Evolutionary conservation across 1,140 invertebrate species (phyloP).

Genomic region (Hyphantria cunea): DNA sequence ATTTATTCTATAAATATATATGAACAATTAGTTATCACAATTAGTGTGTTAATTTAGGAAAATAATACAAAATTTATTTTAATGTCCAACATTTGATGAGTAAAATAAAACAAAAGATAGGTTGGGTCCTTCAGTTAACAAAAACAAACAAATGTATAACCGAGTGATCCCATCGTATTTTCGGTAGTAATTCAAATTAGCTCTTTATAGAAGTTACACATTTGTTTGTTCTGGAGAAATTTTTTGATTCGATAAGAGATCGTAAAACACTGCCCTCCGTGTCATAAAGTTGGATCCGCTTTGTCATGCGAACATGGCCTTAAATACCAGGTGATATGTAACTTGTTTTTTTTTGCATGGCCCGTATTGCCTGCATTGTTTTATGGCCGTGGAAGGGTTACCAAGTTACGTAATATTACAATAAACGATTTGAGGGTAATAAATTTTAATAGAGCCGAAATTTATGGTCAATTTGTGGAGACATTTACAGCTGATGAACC

Average conservation of each 20-base stretch:
- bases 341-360: constrained; percentile 61
- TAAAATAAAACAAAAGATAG: constrained; percentile 19
- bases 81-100: constrained; percentile 9
- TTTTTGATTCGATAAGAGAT: constrained; percentile 74
- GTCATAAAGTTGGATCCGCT: constrained; percentile 61
- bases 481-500: constrained; percentile 74
- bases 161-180: constrained; percentile 33
- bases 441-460: constrained; percentile 75
- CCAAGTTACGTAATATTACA: constrained; percentile 70
- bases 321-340: constrained; percentile 51
- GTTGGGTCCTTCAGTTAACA: constrained; percentile 21
- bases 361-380: constrained; percentile 64
- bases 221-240: constrained; percentile 53
- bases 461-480: constrained; percentile 70
- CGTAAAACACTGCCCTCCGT: constrained; percentile 69
- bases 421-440: constrained; percentile 71
- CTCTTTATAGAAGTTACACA: constrained; percentile 46
- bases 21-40: too few relatives aligned
- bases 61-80: too few relatives aligned
- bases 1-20: too few relatives aligned
- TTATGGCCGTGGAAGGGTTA: constrained; percentile 69
- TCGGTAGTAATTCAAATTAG: constrained; percentile 47
- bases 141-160: constrained; percentile 18
- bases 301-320: constrained; percentile 53
- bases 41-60: too few relatives aligned